These are phyloP conservation scores for Cygnus atratus DNA, from an alignment of 2,113 vertebrate genomes.

Conservation along the genomic window DNA sequence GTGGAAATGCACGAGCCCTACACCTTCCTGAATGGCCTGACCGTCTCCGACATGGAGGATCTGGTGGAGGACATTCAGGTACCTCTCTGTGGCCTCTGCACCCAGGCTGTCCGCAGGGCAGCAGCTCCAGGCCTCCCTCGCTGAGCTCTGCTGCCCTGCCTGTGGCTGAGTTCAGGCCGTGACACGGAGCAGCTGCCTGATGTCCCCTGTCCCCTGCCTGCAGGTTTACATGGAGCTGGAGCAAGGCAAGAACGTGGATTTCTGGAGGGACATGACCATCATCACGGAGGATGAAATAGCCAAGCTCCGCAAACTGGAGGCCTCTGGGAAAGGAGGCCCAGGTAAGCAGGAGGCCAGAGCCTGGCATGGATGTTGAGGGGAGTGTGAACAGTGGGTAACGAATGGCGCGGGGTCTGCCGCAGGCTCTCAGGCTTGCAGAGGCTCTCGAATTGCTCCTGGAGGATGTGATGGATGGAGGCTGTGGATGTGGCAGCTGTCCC, in stretches of 20 bases:
- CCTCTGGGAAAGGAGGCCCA: slow-evolving; percentile 94
- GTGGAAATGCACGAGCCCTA: slow-evolving; percentile 99
- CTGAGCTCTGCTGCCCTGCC: neutral
- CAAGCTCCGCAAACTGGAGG: slow-evolving; percentile 94
- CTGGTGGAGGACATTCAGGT: slow-evolving; percentile 98
- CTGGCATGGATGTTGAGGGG: no score
- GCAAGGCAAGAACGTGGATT: slow-evolving; percentile 96
- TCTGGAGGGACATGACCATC: slow-evolving; percentile 98
- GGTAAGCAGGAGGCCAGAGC: slow-evolving; percentile 68
- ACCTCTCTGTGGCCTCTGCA: neutral
- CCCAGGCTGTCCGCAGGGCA: neutral
- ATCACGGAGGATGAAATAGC: slow-evolving; percentile 96
- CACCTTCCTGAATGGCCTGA: slow-evolving; percentile 93
- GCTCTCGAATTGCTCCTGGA: neutral
- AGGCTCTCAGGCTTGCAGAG: rapidly evolving
- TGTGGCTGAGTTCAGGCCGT: rapidly evolving
- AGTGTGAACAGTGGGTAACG: rapidly evolving
- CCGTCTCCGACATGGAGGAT: slow-evolving; percentile 95
- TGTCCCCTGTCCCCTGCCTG: neutral
- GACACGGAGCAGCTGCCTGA: neutral
- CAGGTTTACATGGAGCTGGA: slow-evolving; percentile 99
- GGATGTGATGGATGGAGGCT: neutral
- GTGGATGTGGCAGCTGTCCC: neutral
- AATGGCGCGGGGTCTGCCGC: rapidly evolving
- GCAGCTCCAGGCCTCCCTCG: neutral